These are phyloP conservation scores for Acanthiza pusilla DNA, from an alignment of 2,797 vertebrate species.

Conservation along the genomic window DNA sequence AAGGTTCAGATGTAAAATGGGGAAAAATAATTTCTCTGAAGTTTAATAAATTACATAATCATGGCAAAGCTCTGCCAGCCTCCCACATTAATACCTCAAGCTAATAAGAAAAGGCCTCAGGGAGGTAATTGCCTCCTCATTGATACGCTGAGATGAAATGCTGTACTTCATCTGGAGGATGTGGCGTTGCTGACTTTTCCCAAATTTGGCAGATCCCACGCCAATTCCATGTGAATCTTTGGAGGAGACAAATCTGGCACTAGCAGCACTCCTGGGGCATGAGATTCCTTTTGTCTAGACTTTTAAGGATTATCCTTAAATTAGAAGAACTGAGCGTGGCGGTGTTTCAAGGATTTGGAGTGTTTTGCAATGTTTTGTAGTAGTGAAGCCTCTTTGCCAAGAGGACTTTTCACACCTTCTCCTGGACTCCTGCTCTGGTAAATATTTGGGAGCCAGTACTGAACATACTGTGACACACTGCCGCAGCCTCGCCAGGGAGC, in stretches of 20 bases:
- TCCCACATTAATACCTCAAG: not conserved
- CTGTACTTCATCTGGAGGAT: not conserved
- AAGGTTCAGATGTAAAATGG: constrained; percentile 28
- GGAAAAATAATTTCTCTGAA: constrained; percentile 39
- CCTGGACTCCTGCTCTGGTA: constrained; percentile 7
- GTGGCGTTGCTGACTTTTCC: not conserved
- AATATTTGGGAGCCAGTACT: constrained; percentile 17
- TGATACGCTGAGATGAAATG: not conserved
- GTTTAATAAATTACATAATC: constrained; percentile 31
- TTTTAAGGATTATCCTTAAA: not conserved
- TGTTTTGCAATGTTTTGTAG: not conserved
- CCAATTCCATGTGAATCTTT: not conserved
- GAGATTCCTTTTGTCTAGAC: not conserved
- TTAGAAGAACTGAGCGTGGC: accelerated
- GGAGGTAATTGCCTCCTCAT: not conserved
- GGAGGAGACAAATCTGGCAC: not conserved
- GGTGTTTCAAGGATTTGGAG: not conserved
- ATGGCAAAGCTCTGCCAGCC: not conserved
- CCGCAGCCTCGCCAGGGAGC: not conserved
- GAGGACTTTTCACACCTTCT: constrained; percentile 21
- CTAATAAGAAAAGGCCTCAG: not conserved
- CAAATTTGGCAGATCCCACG: not conserved
- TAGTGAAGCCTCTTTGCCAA: not conserved
- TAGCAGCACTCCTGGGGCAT: not conserved
- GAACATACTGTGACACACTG: not conserved